Conservation (phyloP, 1,140 invertebrate species). For the Drosophila elegans region DNA sequence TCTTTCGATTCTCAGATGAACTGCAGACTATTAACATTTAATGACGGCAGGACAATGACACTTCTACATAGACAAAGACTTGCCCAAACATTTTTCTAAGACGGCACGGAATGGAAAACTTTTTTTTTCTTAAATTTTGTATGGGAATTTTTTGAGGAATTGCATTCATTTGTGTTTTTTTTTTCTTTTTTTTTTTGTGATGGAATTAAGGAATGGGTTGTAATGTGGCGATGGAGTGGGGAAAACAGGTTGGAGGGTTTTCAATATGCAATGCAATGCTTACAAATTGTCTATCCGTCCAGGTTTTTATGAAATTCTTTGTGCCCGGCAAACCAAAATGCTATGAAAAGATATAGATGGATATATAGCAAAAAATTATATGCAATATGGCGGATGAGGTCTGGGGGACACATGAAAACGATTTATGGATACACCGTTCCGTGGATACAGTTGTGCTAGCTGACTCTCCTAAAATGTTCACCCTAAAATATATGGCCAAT, state of each 20-base stretch:
- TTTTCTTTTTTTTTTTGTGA: conserved; percentile 13
- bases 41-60: conserved; percentile 29
- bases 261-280: conserved; percentile 77
- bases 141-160: conserved; percentile 37
- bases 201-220: conserved; percentile 2
- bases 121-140: conserved; percentile 26
- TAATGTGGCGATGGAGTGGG: conserved; percentile 26
- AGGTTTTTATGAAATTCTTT: conserved; percentile 83
- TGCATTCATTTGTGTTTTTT: conserved; percentile 45
- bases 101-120: conserved; percentile 50
- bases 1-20: conserved; percentile 25
- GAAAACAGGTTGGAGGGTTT: conserved; percentile 36
- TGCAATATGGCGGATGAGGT: conserved; percentile 45
- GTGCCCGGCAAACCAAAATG: conserved; percentile 83
- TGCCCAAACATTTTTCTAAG: conserved; percentile 24
- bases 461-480: background rate
- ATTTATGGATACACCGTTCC: conserved; percentile 20
- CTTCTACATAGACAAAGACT: conserved; percentile 22
- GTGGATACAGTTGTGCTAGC: conserved; percentile 1
- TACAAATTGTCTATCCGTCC: conserved; percentile 83
- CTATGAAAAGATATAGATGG: conserved; percentile 76
- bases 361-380: conserved; percentile 77
- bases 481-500: background rate
- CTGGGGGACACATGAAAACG: conserved; percentile 35
- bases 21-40: conserved; percentile 19